Evolutionary conservation across 2,797 vertebrate species (phyloP).

Genomic region (Emys orbicularis): DNA sequence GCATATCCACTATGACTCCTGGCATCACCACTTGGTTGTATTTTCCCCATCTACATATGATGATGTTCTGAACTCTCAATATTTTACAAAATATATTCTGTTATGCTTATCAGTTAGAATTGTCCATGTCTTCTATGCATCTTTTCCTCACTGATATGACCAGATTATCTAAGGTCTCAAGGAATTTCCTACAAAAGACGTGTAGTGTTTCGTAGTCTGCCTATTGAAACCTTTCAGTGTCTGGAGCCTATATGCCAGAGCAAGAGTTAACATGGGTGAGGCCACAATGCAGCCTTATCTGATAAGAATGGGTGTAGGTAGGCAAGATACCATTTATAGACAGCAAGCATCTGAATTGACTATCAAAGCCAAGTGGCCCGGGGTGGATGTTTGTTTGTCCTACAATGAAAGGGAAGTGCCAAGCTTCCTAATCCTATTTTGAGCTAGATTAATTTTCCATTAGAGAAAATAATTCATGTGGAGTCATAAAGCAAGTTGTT

Average conservation of each 20-base stretch:
- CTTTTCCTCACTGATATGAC: background rate
- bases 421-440: conserved; percentile 63
- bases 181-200: background rate
- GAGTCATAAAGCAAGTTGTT: conserved; percentile 56
- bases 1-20: background rate
- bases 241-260: background rate
- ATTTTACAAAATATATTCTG: background rate
- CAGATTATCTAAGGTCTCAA: background rate
- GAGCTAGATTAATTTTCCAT: conserved; percentile 55
- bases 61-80: background rate
- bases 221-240: background rate
- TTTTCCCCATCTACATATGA: background rate
- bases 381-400: conserved; percentile 45
- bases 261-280: background rate
- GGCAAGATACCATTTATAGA: conserved; percentile 31
- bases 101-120: background rate
- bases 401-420: conserved; percentile 67
- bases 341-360: conserved; percentile 37
- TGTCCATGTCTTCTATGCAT: background rate
- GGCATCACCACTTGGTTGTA: background rate
- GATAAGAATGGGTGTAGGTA: conserved; percentile 27
- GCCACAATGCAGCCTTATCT: conserved; percentile 37
- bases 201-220: background rate
- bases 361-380: conserved; percentile 46
- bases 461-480: conserved; percentile 47